A percentile compares a stretch with the other conserved stretches of the same genome.
These are phyloP conservation scores for Bombus polaris DNA, from an alignment of 1,140 invertebrate species.

Conservation along the genomic window DNA sequence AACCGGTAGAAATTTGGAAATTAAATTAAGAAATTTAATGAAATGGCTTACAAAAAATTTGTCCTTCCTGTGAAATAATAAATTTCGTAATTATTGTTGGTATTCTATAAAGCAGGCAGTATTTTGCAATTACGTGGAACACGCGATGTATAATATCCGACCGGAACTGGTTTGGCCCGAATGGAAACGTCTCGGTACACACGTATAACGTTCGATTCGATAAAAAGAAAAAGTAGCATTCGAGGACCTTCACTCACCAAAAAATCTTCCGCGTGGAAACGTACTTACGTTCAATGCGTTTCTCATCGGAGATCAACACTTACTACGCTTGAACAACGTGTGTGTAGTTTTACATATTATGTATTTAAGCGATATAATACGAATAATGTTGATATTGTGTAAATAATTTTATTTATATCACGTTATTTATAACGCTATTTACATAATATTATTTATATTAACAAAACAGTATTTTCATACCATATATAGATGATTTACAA, in stretches of 20 bases:
- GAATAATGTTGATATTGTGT: too few species aligned
- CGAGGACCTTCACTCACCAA: conserved; percentile 55
- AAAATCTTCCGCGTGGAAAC: conserved; percentile 60
- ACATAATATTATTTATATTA: too few species aligned
- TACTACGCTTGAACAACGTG: background rate
- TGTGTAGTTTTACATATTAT: background rate
- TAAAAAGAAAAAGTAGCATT: conserved; percentile 58
- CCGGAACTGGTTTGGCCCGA: conserved; percentile 71
- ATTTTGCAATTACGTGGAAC: conserved; percentile 60
- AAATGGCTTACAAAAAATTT: background rate
- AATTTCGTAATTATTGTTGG: background rate
- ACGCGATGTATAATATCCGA: conserved; percentile 46
- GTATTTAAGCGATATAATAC: too few species aligned
- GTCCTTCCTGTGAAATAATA: background rate
- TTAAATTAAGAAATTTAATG: too few species aligned
- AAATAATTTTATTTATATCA: too few species aligned
- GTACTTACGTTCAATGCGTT: conserved; percentile 27
- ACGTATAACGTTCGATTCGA: conserved; percentile 17
- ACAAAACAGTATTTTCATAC: too few species aligned
- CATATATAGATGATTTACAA: too few species aligned
- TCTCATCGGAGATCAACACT: conserved; percentile 46
- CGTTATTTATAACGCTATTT: too few species aligned
- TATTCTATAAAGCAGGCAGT: background rate
- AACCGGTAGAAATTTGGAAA: too few species aligned
- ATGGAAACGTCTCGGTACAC: conserved; percentile 60